Conservation (phyloP, 2,888 invertebrate genomes). For the Pristionchus fissidentatus region DNA sequence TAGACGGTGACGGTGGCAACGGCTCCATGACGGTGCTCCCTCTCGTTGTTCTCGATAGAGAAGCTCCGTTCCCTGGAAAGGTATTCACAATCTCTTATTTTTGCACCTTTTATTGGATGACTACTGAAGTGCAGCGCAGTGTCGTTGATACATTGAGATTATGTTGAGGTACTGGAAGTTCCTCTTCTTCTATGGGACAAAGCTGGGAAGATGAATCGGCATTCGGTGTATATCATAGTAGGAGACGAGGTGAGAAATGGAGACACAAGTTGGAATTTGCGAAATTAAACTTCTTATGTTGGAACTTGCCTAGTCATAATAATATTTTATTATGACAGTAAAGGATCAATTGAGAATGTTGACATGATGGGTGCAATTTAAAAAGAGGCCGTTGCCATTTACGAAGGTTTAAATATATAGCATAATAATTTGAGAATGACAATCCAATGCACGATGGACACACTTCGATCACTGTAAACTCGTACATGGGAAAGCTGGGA, state of each 20-base stretch:
- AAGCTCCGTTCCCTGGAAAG: slow-evolving; percentile 69
- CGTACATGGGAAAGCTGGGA: slow-evolving; percentile 91
- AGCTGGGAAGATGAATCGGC: slow-evolving; percentile 81
- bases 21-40: slow-evolving; percentile 98
- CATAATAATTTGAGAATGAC: slow-evolving; percentile 82
- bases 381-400: not conserved
- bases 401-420: not conserved
- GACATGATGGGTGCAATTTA: too few relatives aligned
- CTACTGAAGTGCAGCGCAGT: too few relatives aligned
- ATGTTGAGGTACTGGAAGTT: slow-evolving; percentile 84
- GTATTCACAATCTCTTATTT: slow-evolving; percentile 20
- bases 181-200: slow-evolving; percentile 98
- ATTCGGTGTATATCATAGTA: slow-evolving; percentile 84
- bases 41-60: slow-evolving; percentile 78
- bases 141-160: too few relatives aligned
- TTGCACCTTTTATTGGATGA: not conserved
- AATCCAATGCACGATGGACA: slow-evolving; percentile 98
- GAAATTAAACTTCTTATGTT: not conserved
- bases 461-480: slow-evolving; percentile 96
- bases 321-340: too few relatives aligned
- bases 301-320: too few relatives aligned
- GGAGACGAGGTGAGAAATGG: slow-evolving; percentile 84
- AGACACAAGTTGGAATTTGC: not conserved
- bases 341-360: too few relatives aligned
- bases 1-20: slow-evolving; percentile 95